Evolutionary conservation across 2,797 vertebrate species (phyloP), one percentile per base, ranked within the genome.

Genomic region (Urosaurus nigricauda): DNA sequence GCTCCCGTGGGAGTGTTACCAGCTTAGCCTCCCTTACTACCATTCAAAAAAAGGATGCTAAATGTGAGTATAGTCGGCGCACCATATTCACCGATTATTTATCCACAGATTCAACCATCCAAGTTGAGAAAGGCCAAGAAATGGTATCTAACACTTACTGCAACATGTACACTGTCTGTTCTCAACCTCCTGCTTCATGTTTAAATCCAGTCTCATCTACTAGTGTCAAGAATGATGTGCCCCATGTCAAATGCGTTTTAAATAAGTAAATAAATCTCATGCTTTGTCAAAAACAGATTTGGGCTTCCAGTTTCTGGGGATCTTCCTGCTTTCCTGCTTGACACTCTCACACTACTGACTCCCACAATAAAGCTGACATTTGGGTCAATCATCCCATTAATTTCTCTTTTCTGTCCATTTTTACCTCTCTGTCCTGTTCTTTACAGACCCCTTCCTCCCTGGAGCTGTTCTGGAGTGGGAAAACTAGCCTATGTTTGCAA

Each of bases 381-480:
- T 37, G n/a, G 1, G 9, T 53, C 68, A 14, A 40, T 32, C 88
- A 53, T 1, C 79, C 60, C 35, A 63, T 35, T 73, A 53, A 24
- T 63, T 24, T 63, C 26, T 79, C 82, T 78, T 78, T 56, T n/a
- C 43, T 47, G 47, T 68, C 29, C 14, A 19, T 26, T 13, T 17
- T 2, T 13, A 9, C 17, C 16, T 73, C 4, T 73, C 4, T 73
- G 17, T n/a, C 40, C 43, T 71, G 37, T 43, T 82, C 58, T 77
- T 86, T 82, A 68, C 43, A 85, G 71, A 86, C 79, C 77, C 71
- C 51, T 26, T 63, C 47, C 35, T 56, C 70, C 70, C 60, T 17
- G 17, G 80, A 79, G 84, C 37, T 2, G 21, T 78, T 83, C 79
- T 53, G 24, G 16, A 71, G 47, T 71, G 73, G 73, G 73, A 68